Evolutionary conservation across 1,140 invertebrate genomes (phyloP), one percentile per base, ranked within the genome.

Genomic region (Aphelenchoides fujianensis): DNA sequence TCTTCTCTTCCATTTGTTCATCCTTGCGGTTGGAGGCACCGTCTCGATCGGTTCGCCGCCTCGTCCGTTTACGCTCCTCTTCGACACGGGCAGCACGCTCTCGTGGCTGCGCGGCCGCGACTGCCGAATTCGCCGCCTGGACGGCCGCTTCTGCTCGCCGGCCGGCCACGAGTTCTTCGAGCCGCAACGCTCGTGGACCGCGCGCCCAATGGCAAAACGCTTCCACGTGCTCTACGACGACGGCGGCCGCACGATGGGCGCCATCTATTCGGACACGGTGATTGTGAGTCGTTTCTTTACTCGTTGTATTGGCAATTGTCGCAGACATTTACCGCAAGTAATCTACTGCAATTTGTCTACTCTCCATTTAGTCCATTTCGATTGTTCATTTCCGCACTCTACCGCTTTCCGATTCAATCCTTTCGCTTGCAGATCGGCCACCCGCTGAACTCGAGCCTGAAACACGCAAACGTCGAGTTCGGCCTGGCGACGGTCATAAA

Each of bases 11-110:
- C 12, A 12, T 48, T 12, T 48, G 12, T 48, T 12, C 41, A 48
- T 48, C 12, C 23, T 59, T 59, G 55, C 7, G 19, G 19, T 59
- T 59, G 12, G n/a, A 59, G 63, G 63, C 0, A 30, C 16, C 27
- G 53, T 66, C 32, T 30, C 31, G 30, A 66, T 66, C 31, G 63
- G 63, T 30, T n/a, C 12, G 3, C 63, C 63, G 16, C 63, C 63
- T 23, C 63, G 63, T 36, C 27, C 19, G n/a, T 30, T 66, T 30
- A 34, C 31, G 1, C n/a, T 66, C 23, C n/a, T 66, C 16, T 66
- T 66, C 31, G 63, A 66, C 36, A 66, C 63, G 0, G 63, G 63
- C 16, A 41, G 36, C 53, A 66, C 63, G 28, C 31, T 66, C 23
- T 41, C 27, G 16, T 66, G 63, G 63, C 9, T 66, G 1, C 19